Percentiles rank a stretch among this genome's conserved stretches.
These are phyloP conservation scores for human DNA, from an alignment of 2,113 vertebrate species.

Conservation along the genomic window GRCh38 chr2:28958501-28959000, in stretches of 20 bases:
- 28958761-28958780: neutral
- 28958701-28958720: neutral
- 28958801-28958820: slow-evolving; percentile 71
- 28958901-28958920: neutral
- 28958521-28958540: too few species aligned
- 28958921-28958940: neutral
- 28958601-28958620: neutral
- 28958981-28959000: neutral
- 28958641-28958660: neutral
- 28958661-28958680: neutral
- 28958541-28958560: too few species aligned
- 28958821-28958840: neutral
- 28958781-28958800: slow-evolving; percentile 51
- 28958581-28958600: too few species aligned
- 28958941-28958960: neutral
- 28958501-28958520: too few species aligned
- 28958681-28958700: neutral
- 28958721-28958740: neutral
- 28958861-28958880: neutral
- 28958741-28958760: neutral
- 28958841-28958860: neutral
- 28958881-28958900: rapidly evolving
- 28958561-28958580: too few species aligned
- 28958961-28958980: neutral
- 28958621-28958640: neutral